Evolutionary conservation across 2,888 invertebrate species (phyloP).

Genomic region (Pterostichus madidus): DNA sequence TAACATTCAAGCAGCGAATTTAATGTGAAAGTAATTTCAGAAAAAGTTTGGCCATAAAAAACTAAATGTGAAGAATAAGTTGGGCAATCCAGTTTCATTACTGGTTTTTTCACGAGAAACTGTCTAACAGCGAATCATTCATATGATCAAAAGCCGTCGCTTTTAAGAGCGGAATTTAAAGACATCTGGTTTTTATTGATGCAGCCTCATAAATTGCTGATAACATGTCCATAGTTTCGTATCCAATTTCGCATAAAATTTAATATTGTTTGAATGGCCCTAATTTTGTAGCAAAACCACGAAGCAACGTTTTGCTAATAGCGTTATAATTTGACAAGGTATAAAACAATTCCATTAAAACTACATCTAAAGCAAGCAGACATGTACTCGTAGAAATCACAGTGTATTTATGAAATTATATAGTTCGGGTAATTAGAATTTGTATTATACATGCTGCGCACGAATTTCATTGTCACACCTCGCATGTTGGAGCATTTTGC

Average conservation of each 20-base stretch:
- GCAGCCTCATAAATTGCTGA: neutral
- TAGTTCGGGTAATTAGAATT: slow-evolving; percentile 33
- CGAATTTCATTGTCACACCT: slow-evolving; percentile 36
- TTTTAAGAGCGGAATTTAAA: neutral
- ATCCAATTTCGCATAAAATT: slow-evolving; percentile 15
- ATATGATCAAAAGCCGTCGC: neutral
- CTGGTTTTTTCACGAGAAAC: neutral
- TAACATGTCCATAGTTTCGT: neutral
- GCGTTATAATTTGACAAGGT: slow-evolving; percentile 18
- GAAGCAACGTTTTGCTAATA: neutral
- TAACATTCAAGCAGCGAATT: neutral
- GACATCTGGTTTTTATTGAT: no score
- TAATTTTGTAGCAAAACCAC: slow-evolving; percentile 4
- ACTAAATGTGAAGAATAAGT: slow-evolving; percentile 33
- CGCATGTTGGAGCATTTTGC: slow-evolving; percentile 15
- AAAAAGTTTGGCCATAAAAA: slow-evolving; percentile 39
- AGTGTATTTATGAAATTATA: slow-evolving; percentile 31
- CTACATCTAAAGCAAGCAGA: slow-evolving; percentile 11
- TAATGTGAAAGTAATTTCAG: slow-evolving; percentile 44
- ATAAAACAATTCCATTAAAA: slow-evolving; percentile 28
- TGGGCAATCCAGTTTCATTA: slow-evolving; percentile 32
- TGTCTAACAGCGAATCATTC: neutral
- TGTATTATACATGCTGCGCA: slow-evolving; percentile 26
- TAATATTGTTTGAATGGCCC: slow-evolving; percentile 1
- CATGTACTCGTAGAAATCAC: neutral